Conservation (phyloP, 2,113 vertebrate genomes). For the Eolophus roseicapilla region DNA sequence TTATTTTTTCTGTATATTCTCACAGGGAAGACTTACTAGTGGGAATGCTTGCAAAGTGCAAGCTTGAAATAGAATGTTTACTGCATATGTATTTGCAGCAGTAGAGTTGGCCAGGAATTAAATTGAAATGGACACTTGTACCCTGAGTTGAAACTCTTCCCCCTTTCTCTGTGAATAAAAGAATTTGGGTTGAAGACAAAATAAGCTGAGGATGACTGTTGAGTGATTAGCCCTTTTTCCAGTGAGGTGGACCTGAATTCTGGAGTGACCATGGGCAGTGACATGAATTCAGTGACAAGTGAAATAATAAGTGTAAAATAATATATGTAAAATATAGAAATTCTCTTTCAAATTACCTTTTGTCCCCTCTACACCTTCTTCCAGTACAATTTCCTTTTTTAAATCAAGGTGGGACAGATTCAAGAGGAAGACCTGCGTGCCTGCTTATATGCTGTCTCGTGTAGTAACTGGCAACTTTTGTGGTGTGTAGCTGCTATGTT, state of each 20-base stretch:
- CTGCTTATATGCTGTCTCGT: accelerated
- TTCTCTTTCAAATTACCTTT: neutral
- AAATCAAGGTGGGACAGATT: neutral
- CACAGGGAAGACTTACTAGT: neutral
- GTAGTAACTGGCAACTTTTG: neutral
- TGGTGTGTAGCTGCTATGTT: neutral
- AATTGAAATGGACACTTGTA: neutral
- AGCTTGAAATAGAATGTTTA: neutral
- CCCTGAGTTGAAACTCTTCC: neutral
- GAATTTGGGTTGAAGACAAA: neutral
- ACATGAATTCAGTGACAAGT: neutral
- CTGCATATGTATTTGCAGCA: neutral
- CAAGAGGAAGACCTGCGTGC: neutral
- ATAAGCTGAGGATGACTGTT: neutral
- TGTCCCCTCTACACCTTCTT: neutral
- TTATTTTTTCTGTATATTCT: neutral
- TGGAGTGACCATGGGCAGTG: neutral
- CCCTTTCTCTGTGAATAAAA: neutral
- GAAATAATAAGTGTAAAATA: neutral
- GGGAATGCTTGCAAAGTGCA: neutral
- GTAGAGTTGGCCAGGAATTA: neutral
- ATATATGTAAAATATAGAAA: neutral
- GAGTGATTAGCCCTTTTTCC: neutral
- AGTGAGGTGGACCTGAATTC: neutral
- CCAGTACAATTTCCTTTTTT: neutral